These are phyloP conservation scores for Eudyptes chrysolophus DNA, from an alignment of 2,113 vertebrate genomes.

Conservation along the genomic window DNA sequence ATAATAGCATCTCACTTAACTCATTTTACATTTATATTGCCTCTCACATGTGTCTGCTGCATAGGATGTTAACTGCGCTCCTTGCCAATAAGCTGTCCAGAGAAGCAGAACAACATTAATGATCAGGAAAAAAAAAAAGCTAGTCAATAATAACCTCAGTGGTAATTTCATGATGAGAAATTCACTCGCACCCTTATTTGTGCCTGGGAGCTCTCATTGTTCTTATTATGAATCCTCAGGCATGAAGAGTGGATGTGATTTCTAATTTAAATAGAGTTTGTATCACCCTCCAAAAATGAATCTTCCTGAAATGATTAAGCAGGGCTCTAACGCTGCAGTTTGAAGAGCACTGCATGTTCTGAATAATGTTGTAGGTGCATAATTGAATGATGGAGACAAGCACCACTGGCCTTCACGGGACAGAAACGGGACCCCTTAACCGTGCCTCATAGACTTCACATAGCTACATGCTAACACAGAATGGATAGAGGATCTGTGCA, in stretches of 20 bases:
- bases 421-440: background rate
- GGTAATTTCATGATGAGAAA: constrained; percentile 47
- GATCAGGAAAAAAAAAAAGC: constrained; percentile 39
- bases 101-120: constrained; percentile 44
- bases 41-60: background rate
- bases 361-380: background rate
- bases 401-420: background rate
- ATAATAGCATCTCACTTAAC: background rate
- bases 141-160: constrained; percentile 30
- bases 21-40: constrained; percentile 30
- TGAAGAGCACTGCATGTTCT: background rate
- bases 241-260: constrained; percentile 6
- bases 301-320: background rate
- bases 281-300: background rate
- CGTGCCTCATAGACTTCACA: background rate
- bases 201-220: background rate
- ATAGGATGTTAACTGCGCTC: background rate
- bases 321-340: background rate
- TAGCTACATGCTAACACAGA: background rate
- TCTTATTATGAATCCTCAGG: constrained; percentile 14
- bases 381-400: background rate
- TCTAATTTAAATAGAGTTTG: constrained; percentile 25
- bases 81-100: constrained; percentile 25
- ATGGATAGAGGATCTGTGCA: background rate
- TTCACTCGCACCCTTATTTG: background rate